Evolutionary conservation across 2,797 vertebrate species (phyloP), one percentile per base, ranked within the genome.

Genomic region (Amniataba percoides): DNA sequence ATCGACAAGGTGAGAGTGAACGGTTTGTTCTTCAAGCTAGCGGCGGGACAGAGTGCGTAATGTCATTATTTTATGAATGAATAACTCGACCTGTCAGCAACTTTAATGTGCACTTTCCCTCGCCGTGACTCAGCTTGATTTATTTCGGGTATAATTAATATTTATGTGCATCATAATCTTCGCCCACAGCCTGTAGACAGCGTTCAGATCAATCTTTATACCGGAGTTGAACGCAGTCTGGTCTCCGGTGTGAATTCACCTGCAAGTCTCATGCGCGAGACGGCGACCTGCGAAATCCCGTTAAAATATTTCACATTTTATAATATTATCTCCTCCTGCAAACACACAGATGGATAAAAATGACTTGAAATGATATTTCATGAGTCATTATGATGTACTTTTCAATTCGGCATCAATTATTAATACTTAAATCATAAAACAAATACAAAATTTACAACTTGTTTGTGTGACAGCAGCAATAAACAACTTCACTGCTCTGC

Each of bases 1-100:
- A 95, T 49, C 92, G 93, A 31, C 94, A 94, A 88, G 95, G 95
- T 95, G 65, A 88, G 86, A 23, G 19, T 45, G 0, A 7, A 25
- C 42, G 46, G 1, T 55, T 49, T 11, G 68, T n/a, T 70, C 48
- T 12, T 18, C 45, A 51, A 65, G 88, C 86, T 89, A 87, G 81
- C 49, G 5, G 21, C 19, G 66, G 56, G 23, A 11, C 71, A 19
- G 27, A 27, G 67, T 39, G 65, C 75, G 59, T 12, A 53, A 58
- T 40, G 43, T 69, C 77, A 1, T 43, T 15, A 7, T 73, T 77
- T 82, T 53, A 81, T 91, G 81, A 86, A 88, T 83, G 78, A 81
- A 78, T 21, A 23, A 55, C 11, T 3, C 7, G 40, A 59, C 36
- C 57, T 46, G 80, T 75, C 66, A 23, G 25, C 27, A 67, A 56